Percentiles rank a stretch among this genome's conserved stretches.
Conservation (phyloP, 1,140 invertebrate species). For the Zaprionus gabonicus region DNA sequence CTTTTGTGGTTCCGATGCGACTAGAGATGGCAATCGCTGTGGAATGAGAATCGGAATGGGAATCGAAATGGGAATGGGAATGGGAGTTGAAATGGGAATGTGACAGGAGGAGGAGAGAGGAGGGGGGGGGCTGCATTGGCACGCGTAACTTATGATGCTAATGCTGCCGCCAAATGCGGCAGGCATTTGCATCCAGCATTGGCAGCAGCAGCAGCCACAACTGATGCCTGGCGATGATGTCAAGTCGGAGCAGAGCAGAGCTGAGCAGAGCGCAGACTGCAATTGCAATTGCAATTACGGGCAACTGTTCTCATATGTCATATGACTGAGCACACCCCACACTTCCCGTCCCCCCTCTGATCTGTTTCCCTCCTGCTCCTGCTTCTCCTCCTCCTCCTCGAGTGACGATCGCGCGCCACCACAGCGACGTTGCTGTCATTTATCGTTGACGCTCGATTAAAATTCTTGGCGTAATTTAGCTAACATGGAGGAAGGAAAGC, state of each 20-base stretch:
- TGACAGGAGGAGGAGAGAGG: background rate
- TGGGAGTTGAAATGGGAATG: constrained; percentile 7
- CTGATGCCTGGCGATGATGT: constrained; percentile 67
- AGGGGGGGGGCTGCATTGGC: constrained; percentile 41
- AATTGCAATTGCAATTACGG: constrained; percentile 72
- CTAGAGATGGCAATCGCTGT: constrained; percentile 17
- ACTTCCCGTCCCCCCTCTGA: background rate
- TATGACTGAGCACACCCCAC: background rate
- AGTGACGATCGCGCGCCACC: constrained; percentile 35
- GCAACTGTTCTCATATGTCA: constrained; percentile 20
- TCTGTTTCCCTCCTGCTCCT: too few species aligned
- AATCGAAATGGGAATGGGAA: constrained; percentile 3
- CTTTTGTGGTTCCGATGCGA: constrained; percentile 42
- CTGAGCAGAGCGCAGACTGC: constrained; percentile 9
- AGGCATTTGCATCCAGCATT: constrained; percentile 22
- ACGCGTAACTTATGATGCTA: constrained; percentile 54
- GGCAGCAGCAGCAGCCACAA: constrained; percentile 24
- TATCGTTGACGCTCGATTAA: constrained; percentile 79
- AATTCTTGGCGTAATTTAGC: constrained; percentile 78
- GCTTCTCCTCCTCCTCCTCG: background rate
- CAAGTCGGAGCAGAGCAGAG: constrained; percentile 42
- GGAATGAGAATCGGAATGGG: background rate
- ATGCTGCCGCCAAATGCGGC: constrained; percentile 35
- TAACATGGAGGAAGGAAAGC: constrained; percentile 23
- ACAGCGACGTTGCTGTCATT: constrained; percentile 51